These are phyloP conservation scores for Bembecia ichneumoniformis DNA, from an alignment of 2,888 invertebrate genomes.

Conservation along the genomic window DNA sequence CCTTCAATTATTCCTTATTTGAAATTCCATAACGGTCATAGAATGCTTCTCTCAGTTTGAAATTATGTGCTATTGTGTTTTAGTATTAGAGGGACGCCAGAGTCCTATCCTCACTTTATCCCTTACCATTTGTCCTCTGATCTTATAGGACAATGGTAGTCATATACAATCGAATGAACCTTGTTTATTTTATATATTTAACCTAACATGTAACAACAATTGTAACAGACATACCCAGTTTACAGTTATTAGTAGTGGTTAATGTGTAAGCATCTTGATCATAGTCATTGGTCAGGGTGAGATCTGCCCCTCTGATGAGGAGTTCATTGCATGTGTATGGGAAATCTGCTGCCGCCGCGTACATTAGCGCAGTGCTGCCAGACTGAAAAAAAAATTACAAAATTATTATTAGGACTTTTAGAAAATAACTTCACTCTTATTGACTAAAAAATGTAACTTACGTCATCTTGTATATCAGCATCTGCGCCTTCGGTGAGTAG, in stretches of 20 bases:
- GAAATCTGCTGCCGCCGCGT: slow-evolving; percentile 91
- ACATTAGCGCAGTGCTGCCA: slow-evolving; percentile 92
- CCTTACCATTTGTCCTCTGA: no score
- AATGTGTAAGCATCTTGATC: slow-evolving; percentile 89
- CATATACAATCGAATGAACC: no score
- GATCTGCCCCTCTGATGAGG: slow-evolving; percentile 83
- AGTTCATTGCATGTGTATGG: slow-evolving; percentile 90
- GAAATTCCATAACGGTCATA: no score
- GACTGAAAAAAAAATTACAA: slow-evolving; percentile 66
- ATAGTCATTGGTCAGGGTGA: slow-evolving; percentile 84
- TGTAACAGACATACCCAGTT: slow-evolving; percentile 45
- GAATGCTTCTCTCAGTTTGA: no score
- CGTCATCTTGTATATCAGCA: slow-evolving; percentile 87
- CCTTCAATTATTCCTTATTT: no score
- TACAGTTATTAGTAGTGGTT: slow-evolving; percentile 75
- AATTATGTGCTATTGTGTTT: no score
- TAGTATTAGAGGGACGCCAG: no score
- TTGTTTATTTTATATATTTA: no score
- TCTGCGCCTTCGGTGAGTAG: slow-evolving; percentile 84
- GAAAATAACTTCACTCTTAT: neutral
- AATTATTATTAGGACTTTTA: neutral
- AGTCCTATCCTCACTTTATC: no score
- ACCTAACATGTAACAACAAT: no score
- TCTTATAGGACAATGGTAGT: no score
- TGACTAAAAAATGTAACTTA: slow-evolving; percentile 34